phyloP scores from a whole-genome alignment of 2,113 vertebrate species.

The Eulemur macaco region DNA sequence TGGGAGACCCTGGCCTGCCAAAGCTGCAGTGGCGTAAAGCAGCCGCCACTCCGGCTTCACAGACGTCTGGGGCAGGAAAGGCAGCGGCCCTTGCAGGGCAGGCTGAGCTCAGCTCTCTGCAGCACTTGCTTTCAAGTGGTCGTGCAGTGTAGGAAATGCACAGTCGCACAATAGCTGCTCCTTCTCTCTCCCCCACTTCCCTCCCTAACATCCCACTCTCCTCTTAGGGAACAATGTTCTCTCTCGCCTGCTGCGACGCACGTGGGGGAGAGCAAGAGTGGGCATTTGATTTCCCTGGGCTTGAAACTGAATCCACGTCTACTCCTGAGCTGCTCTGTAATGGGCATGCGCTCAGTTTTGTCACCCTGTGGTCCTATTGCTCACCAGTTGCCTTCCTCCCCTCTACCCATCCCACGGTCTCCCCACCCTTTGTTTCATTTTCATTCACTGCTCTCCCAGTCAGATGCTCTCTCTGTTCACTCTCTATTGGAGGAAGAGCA shows the following conservation, averaged over 20 bases:
- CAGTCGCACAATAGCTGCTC: background rate
- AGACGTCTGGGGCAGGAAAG: background rate
- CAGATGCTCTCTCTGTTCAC: conserved; percentile 60
- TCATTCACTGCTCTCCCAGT: conserved; percentile 61
- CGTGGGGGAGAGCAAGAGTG: background rate
- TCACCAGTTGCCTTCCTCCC: background rate
- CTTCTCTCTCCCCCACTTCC: background rate
- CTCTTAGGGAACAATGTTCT: conserved; percentile 41
- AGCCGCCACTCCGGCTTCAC: background rate
- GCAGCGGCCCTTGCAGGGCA: rapidly evolving
- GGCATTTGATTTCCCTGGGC: conserved; percentile 43
- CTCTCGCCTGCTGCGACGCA: conserved; percentile 18
- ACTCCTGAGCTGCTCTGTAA: conserved; percentile 71
- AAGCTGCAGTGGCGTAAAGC: background rate
- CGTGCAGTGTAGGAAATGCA: background rate
- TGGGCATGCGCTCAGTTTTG: background rate
- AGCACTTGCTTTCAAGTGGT: background rate
- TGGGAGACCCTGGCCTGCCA: background rate
- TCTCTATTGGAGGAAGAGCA: conserved; percentile 59
- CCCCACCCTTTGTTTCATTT: background rate
- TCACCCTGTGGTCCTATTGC: background rate
- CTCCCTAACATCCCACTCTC: background rate
- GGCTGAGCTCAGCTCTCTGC: background rate
- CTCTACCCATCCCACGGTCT: background rate
- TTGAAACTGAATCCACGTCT: conserved; percentile 68